These are phyloP conservation scores for Phylloscopus trochilus DNA, from an alignment of 2,113 vertebrate genomes.

Conservation along the genomic window DNA sequence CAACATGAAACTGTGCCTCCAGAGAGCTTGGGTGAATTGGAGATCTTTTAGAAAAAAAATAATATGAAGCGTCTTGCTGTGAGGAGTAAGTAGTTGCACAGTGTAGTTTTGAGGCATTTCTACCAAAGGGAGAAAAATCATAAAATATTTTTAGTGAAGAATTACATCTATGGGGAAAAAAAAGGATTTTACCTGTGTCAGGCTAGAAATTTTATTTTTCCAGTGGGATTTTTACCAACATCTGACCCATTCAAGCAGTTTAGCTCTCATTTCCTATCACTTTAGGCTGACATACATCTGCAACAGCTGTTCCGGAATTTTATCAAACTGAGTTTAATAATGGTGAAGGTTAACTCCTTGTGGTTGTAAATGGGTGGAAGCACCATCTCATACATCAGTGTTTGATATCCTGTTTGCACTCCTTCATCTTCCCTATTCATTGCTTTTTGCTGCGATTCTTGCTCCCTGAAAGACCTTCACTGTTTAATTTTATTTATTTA, in stretches of 20 bases:
- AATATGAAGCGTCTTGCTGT: neutral
- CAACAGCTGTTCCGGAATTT: neutral
- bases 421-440: neutral
- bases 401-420: neutral
- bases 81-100: neutral
- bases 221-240: neutral
- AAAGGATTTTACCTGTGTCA: neutral
- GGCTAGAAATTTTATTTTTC: neutral
- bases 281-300: neutral
- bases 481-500: slow-evolving; percentile 21
- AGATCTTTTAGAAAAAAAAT: neutral
- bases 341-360: neutral
- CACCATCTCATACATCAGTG: neutral
- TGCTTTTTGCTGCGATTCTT: neutral
- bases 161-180: rapidly evolving
- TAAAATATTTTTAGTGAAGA: neutral
- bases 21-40: neutral
- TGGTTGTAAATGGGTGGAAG: neutral
- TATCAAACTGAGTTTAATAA: neutral
- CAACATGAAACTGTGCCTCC: neutral
- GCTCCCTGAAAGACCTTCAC: neutral
- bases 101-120: neutral
- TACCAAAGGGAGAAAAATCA: neutral
- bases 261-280: neutral
- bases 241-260: neutral